These are phyloP conservation scores for Melipona quadrifasciata DNA, from an alignment of 1,140 invertebrate genomes.

Conservation along the genomic window DNA sequence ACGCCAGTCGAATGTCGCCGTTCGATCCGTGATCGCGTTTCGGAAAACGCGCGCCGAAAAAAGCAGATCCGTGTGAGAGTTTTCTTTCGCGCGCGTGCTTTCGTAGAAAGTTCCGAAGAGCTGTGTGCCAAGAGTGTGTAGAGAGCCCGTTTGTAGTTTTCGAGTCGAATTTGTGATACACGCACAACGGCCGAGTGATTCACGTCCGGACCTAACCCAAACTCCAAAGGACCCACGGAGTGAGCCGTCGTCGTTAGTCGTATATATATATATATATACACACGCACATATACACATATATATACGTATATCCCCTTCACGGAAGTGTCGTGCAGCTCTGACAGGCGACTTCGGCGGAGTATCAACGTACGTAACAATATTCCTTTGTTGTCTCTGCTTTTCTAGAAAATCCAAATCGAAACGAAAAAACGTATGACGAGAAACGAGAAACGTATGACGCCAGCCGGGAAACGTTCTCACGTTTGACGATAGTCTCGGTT, in stretches of 20 bases:
- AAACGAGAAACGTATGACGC: not conserved
- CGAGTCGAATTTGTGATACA: slow-evolving; percentile 30
- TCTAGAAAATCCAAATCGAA: too few relatives aligned
- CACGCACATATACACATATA: too few relatives aligned
- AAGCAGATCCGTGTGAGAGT: not conserved
- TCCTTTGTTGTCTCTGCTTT: not conserved
- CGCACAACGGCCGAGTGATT: slow-evolving; percentile 2
- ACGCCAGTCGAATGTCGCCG: slow-evolving; percentile 36
- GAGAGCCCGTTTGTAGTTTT: not conserved
- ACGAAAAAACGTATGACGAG: too few relatives aligned
- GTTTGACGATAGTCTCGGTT: not conserved
- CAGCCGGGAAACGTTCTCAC: not conserved
- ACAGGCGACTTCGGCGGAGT: not conserved
- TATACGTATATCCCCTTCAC: not conserved
- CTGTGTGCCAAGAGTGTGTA: slow-evolving; percentile 46
- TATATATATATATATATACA: too few relatives aligned
- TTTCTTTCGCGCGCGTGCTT: slow-evolving; percentile 48
- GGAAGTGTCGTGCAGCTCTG: not conserved
- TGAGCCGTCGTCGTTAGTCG: not conserved
- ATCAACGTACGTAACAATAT: slow-evolving; percentile 52
- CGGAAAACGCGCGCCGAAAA: not conserved
- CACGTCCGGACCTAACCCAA: slow-evolving; percentile 8
- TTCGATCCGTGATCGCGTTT: slow-evolving; percentile 28
- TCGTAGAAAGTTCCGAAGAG: slow-evolving; percentile 47
- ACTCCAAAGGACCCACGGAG: too few relatives aligned